Evolutionary conservation across 2,888 invertebrate species (phyloP), one percentile per base, ranked within the genome.

Genomic region (Nomada fabriciana): DNA sequence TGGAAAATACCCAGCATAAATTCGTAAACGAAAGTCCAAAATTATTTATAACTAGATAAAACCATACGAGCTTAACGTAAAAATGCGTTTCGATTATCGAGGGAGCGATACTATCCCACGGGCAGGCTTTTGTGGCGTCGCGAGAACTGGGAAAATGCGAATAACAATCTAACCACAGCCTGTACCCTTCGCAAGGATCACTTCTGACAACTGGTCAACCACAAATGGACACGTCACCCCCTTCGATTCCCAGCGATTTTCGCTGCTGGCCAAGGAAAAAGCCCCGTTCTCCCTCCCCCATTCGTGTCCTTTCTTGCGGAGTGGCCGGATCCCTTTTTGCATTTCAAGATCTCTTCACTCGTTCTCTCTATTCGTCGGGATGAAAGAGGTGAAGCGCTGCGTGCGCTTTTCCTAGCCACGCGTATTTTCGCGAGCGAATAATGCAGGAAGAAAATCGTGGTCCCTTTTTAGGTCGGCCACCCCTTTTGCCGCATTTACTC

Each of bases 211-310:
- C 91, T 91, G 93, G 93, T 93, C 93, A 93, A 93, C 93, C 93
- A 89, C 94, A 94, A 94, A 93, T 93, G 93, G 93, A 93, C 93
- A 92, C 91, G 91, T 94, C 93, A 93, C 93, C 92, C 93, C 92
- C 91, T 90, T 89, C 91, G 85, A 92, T 92, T 92, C 89, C 87
- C 90, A 90, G 77, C 91, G 91, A 92, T 92, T 91, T 89, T 88
- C 82, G 83, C 83, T 76, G 88, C 86, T 87, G 86, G 84, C 78
- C 84, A 79, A 71, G 83, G 83, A 63, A 80, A 36, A 80, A 53
- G 25, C 70, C 70, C 61, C 59, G 65, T 50, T 18, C 10, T 15
- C 36, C 71, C 83, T 42, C 72, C 76, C 81, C 80, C 65, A 80
- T 80, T 74, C 84, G 81, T 83, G 84, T 86, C 90, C 89, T 89